Conservation (phyloP, 2,113 vertebrate species). For the Lethenteron camtschaticum region DNA sequence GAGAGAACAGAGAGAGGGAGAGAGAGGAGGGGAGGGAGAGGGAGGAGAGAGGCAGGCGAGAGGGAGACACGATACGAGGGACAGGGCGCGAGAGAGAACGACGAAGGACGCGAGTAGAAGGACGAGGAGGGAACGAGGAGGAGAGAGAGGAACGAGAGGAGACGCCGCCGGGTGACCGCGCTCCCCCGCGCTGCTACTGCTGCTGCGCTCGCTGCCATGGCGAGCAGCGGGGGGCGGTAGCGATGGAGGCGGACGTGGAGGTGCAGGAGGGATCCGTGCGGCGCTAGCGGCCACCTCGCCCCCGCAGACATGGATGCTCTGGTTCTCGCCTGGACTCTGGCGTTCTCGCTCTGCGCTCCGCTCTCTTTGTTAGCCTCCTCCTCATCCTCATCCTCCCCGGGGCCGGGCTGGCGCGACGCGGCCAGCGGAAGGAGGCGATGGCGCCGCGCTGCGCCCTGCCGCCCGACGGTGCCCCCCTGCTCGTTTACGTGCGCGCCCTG, state of each 20-base stretch:
- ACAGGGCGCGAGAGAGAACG: not conserved
- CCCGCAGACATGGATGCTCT: too few relatives aligned
- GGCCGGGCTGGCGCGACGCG: too few relatives aligned
- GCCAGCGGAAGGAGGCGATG: too few relatives aligned
- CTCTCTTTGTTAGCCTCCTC: too few relatives aligned
- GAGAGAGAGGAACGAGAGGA: not conserved
- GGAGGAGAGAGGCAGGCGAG: conserved; percentile 4
- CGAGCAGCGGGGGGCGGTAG: not conserved
- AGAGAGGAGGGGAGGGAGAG: not conserved
- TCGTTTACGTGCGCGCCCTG: too few relatives aligned
- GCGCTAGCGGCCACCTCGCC: too few relatives aligned
- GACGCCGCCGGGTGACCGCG: not conserved
- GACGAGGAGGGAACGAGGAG: not conserved
- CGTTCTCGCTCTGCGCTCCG: too few relatives aligned
- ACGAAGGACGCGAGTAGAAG: not conserved
- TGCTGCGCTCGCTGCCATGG: not conserved
- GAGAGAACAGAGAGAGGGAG: conserved; percentile 20
- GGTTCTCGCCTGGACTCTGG: too few relatives aligned
- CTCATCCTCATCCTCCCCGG: too few relatives aligned
- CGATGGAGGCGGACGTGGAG: conserved; percentile 5
- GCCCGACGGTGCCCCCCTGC: too few relatives aligned
- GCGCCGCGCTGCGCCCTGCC: too few relatives aligned
- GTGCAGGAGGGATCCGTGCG: not conserved
- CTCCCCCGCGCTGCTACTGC: not conserved
- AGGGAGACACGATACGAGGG: not conserved